Percentiles rank a stretch among this genome's conserved stretches.
Conservation (phyloP, 2,888 invertebrate species). For the Tiphia femorata region DNA sequence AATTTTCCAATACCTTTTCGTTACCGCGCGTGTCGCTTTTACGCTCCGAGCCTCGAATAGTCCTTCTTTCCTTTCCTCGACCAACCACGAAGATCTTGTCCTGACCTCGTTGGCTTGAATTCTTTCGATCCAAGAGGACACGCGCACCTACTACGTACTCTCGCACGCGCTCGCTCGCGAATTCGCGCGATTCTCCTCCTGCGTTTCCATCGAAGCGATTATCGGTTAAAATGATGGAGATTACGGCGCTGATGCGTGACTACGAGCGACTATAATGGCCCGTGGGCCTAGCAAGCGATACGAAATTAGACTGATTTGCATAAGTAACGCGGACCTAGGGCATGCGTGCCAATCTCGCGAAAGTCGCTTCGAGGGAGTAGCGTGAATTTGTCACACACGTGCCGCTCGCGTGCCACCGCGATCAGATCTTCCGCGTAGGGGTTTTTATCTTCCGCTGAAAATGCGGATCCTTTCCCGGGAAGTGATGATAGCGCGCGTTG, state of each 20-base stretch:
- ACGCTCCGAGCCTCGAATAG: not conserved
- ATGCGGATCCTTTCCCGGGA: conserved; percentile 39
- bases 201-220: conserved; percentile 39
- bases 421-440: not conserved
- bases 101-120: not conserved
- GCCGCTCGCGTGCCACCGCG: not conserved
- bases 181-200: conserved; percentile 29
- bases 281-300: conserved; percentile 11
- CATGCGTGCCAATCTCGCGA: conserved; percentile 18
- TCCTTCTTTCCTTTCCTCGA: no score
- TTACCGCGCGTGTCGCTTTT: no score
- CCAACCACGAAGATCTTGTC: not conserved
- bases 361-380: conserved; percentile 10
- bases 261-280: conserved; percentile 21
- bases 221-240: conserved; percentile 24
- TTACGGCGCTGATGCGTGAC: conserved; percentile 28
- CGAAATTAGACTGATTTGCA: conserved; percentile 37
- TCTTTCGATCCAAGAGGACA: not conserved
- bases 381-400: conserved; percentile 25
- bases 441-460: conserved; percentile 37
- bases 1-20: no score
- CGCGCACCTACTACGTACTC: no score
- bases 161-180: no score
- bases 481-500: conserved; percentile 41
- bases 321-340: conserved; percentile 27